These are phyloP conservation scores for Pollimyrus isidori DNA, from an alignment of 2,113 vertebrate genomes.

Conservation along the genomic window DNA sequence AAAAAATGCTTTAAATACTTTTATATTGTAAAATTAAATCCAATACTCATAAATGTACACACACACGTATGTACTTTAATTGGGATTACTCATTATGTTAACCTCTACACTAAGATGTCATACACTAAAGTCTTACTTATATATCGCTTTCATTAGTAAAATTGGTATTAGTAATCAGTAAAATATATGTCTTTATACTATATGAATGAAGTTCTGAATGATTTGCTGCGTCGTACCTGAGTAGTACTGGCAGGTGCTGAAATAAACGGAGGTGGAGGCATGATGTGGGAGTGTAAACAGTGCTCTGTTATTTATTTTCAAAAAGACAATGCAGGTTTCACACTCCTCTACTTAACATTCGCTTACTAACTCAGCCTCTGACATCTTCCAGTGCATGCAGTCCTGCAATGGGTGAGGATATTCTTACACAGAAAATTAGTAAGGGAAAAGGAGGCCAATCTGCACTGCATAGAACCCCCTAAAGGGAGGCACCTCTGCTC, in stretches of 20 bases:
- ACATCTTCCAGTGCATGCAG: background rate
- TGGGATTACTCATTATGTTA: background rate
- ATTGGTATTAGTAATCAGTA: background rate
- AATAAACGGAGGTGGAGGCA: background rate
- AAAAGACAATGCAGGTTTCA: background rate
- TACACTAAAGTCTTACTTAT: background rate
- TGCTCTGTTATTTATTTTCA: background rate
- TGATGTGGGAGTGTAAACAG: background rate
- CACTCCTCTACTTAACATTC: background rate
- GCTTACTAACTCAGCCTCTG: background rate
- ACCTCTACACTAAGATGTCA: background rate
- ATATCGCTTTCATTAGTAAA: background rate
- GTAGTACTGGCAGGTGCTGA: background rate
- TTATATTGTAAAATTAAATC: background rate
- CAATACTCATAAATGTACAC: background rate
- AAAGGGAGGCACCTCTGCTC: background rate
- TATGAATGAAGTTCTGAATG: background rate
- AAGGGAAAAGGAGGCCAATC: background rate
- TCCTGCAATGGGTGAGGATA: background rate
- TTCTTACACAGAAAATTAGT: background rate
- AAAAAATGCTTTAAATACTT: background rate
- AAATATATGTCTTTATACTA: background rate
- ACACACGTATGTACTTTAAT: background rate
- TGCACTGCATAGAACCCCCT: background rate
- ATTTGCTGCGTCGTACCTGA: background rate